These are phyloP conservation scores for Sphaerophoria rueppellii DNA, from an alignment of 2,888 invertebrate genomes.

Conservation along the genomic window DNA sequence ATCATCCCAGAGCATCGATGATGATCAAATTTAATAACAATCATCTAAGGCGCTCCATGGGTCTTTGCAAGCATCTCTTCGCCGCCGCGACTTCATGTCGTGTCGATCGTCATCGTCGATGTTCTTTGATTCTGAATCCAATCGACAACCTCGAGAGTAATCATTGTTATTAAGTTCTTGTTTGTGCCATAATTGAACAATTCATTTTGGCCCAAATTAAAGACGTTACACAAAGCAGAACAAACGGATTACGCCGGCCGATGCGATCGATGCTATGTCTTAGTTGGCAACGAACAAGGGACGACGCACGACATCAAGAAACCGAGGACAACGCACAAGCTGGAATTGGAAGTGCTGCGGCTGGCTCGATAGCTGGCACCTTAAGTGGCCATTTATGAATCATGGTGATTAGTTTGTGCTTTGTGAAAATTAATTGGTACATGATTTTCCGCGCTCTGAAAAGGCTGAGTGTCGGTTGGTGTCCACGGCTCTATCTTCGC, in stretches of 20 bases:
- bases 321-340: constrained; percentile 41
- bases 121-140: constrained; percentile 25
- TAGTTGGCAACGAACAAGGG: constrained; percentile 16
- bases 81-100: not conserved
- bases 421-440: constrained; percentile 76
- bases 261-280: constrained; percentile 24
- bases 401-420: constrained; percentile 75
- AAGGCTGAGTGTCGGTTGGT: constrained; percentile 28
- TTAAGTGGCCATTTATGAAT: constrained; percentile 72
- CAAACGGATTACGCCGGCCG: constrained; percentile 49
- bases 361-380: constrained; percentile 30
- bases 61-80: not conserved
- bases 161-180: constrained; percentile 76
- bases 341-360: constrained; percentile 1
- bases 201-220: constrained; percentile 75
- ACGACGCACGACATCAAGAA: constrained; percentile 42
- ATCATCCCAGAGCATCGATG: constrained; percentile 68
- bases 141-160: constrained; percentile 65
- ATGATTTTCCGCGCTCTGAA: constrained; percentile 60
- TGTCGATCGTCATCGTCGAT: not conserved
- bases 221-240: constrained; percentile 61
- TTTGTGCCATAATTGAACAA: constrained; percentile 76
- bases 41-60: constrained; percentile 39
- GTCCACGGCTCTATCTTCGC: not conserved
- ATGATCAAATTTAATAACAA: constrained; percentile 70